phyloP scores from a whole-genome alignment of 2,888 invertebrate genomes.

The Lymantria dispar region DNA sequence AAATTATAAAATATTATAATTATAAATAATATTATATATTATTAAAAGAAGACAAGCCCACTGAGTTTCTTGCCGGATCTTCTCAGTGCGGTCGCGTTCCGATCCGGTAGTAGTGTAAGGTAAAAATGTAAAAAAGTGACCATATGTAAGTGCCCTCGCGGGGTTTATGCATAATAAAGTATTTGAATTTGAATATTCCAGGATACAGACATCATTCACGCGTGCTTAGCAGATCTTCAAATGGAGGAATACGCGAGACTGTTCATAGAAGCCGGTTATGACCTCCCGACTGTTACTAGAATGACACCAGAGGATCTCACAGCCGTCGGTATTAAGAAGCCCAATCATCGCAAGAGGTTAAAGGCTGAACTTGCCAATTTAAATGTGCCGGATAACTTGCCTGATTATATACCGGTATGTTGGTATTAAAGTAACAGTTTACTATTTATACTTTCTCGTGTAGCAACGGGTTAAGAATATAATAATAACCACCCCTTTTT shows the following conservation, averaged over 20 bases:
- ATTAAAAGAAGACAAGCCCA: too few species aligned
- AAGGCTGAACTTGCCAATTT: constrained; percentile 98
- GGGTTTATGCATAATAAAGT: too few species aligned
- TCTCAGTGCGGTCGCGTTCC: too few species aligned
- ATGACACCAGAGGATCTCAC: constrained; percentile 99
- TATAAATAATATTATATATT: too few species aligned
- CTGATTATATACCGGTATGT: constrained; percentile 95
- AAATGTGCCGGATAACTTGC: constrained; percentile 96
- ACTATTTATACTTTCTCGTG: background rate
- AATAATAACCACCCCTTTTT: too few species aligned
- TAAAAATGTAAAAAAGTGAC: too few species aligned
- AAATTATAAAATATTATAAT: too few species aligned
- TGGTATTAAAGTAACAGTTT: background rate
- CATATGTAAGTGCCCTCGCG: too few species aligned
- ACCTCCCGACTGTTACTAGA: constrained; percentile 98
- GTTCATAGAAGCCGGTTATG: constrained; percentile 97
- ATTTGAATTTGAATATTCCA: too few species aligned
- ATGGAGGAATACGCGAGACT: constrained; percentile 97
- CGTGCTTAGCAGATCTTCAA: constrained; percentile 96
- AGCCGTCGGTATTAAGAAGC: constrained; percentile 96
- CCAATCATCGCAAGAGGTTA: constrained; percentile 96
- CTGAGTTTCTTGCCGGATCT: too few species aligned
- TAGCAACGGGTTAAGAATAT: too few species aligned
- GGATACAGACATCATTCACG: constrained; percentile 97
- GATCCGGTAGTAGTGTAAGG: too few species aligned